phyloP scores from a whole-genome alignment of 2,113 vertebrate species.

The Phaetusa simplex region DNA sequence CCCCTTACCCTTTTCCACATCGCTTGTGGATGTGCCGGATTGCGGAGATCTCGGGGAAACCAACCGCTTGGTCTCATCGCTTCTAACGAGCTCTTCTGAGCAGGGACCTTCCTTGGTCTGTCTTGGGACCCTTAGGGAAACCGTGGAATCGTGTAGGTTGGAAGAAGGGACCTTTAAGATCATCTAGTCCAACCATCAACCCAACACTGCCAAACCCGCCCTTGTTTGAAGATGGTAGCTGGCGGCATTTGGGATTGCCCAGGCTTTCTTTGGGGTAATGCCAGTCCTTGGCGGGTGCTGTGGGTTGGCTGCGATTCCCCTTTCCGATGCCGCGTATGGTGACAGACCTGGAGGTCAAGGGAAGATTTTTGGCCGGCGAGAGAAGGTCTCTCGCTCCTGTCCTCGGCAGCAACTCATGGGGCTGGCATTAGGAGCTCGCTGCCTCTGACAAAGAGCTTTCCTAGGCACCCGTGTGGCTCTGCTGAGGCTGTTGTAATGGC shows the following conservation, averaged over 20 bases:
- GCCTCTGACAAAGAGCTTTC: neutral
- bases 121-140: neutral
- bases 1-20: neutral
- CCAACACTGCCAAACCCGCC: neutral
- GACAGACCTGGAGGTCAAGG: neutral
- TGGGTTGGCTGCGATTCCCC: neutral
- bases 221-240: neutral
- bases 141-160: neutral
- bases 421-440: neutral
- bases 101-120: neutral
- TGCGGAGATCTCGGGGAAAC: neutral
- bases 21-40: neutral
- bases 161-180: neutral
- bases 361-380: rapidly evolving
- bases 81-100: neutral
- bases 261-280: neutral
- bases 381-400: neutral
- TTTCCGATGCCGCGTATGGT: rapidly evolving
- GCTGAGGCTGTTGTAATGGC: neutral
- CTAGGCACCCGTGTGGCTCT: neutral
- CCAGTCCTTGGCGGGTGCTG: neutral
- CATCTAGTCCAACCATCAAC: neutral
- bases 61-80: rapidly evolving
- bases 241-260: neutral
- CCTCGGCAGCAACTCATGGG: neutral